phyloP scores from a whole-genome alignment of 2,113 vertebrate genomes.

The Dasyprocta punctata region DNA sequence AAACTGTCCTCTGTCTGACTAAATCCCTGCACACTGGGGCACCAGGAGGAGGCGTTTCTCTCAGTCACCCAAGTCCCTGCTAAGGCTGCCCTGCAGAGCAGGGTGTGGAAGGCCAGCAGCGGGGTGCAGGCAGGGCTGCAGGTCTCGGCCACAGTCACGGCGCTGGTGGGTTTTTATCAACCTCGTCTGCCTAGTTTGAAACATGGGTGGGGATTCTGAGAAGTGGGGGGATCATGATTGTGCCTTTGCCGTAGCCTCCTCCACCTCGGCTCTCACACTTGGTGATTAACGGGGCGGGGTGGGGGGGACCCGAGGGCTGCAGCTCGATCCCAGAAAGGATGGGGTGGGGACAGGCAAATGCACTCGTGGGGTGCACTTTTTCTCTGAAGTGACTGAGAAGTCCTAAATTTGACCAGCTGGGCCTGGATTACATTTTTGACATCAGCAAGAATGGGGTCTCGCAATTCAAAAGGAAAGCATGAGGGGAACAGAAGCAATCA shows the following conservation, averaged over 20 bases:
- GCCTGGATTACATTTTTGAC: not conserved
- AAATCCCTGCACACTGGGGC: fast-evolving
- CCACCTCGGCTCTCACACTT: fast-evolving
- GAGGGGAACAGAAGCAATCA: not conserved
- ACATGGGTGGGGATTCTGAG: fast-evolving
- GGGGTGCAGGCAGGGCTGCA: not conserved
- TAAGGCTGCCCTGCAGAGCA: fast-evolving
- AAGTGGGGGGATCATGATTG: fast-evolving
- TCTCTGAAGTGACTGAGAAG: not conserved
- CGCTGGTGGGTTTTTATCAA: not conserved
- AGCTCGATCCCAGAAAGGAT: not conserved
- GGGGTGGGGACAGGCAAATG: no score
- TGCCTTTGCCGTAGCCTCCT: not conserved
- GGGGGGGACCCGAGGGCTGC: fast-evolving
- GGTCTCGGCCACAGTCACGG: not conserved
- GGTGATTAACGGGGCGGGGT: not conserved
- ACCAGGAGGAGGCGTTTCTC: no score
- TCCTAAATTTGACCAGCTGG: not conserved
- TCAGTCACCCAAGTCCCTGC: fast-evolving
- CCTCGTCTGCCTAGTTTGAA: not conserved
- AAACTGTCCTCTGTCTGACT: no score
- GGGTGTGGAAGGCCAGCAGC: fast-evolving
- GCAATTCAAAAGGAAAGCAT: not conserved
- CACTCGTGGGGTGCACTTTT: fast-evolving
- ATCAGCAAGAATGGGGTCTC: not conserved